A percentile compares a stretch with the other conserved stretches of the same genome.
Evolutionary conservation across 2,888 invertebrate species (phyloP).

Genomic region (Heteropelma amictum): DNA sequence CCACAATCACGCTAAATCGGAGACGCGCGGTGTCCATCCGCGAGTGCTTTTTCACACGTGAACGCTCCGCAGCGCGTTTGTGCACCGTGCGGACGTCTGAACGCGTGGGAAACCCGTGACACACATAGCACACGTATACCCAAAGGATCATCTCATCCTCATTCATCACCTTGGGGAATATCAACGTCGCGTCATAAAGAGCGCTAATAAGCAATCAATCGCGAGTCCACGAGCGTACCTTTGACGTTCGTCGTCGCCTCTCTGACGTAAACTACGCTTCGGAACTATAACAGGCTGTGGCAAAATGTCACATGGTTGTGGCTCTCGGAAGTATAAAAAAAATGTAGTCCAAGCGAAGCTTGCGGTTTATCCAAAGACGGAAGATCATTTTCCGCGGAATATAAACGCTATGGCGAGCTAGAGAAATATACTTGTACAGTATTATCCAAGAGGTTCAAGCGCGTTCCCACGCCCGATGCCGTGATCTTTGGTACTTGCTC

Average conservation of each 20-base stretch:
- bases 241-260: not conserved
- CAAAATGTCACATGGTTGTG: no score
- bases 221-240: not conserved
- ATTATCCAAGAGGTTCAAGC: slow-evolving; percentile 56
- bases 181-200: not conserved
- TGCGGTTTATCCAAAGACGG: not conserved
- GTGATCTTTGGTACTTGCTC: slow-evolving; percentile 72
- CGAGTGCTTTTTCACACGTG: not conserved
- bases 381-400: slow-evolving; percentile 21
- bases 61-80: slow-evolving; percentile 42
- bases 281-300: not conserved
- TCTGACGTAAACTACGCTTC: not conserved
- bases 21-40: not conserved
- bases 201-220: not conserved
- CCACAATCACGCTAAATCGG: not conserved
- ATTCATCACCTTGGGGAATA: slow-evolving; percentile 17
- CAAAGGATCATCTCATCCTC: slow-evolving; percentile 40
- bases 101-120: slow-evolving; percentile 60
- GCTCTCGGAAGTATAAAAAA: no score
- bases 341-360: not conserved
- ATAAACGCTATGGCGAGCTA: slow-evolving; percentile 5
- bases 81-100: slow-evolving; percentile 55
- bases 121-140: slow-evolving; percentile 45
- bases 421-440: not conserved
- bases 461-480: slow-evolving; percentile 75